Evolutionary conservation across 1,140 invertebrate species (phyloP).

Genomic region (Pomacea maculata): DNA sequence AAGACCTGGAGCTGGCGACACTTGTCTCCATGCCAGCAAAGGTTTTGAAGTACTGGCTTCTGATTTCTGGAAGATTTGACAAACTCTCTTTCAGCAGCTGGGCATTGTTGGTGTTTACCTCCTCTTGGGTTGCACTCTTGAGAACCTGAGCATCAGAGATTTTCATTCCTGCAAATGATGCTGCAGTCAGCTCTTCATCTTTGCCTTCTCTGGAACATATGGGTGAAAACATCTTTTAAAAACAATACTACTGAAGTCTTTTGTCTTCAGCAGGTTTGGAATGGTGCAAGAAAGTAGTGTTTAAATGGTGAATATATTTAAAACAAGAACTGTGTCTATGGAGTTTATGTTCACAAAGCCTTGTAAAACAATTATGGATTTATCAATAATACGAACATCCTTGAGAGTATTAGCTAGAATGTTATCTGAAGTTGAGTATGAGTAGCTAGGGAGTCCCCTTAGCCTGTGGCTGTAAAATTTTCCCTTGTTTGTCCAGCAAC

Average conservation of each 20-base stretch:
- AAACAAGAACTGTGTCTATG: no score
- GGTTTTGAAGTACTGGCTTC: constrained; percentile 48
- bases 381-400: no score
- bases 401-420: no score
- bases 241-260: background rate
- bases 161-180: constrained; percentile 41
- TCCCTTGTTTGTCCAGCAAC: no score
- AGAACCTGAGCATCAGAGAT: constrained; percentile 41
- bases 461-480: no score
- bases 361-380: no score
- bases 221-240: background rate
- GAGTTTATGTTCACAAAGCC: no score
- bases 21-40: constrained; percentile 41
- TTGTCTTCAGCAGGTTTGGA: no score
- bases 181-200: constrained; percentile 33
- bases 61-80: constrained; percentile 33
- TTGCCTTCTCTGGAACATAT: constrained; percentile 27
- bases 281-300: no score
- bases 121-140: constrained; percentile 49
- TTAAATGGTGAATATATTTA: no score
- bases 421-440: no score
- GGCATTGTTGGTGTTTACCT: constrained; percentile 37
- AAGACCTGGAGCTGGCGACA: constrained; percentile 52
- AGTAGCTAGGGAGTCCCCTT: no score
- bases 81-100: constrained; percentile 32